Evolutionary conservation across 2,113 vertebrate genomes (phyloP).

Genomic region (Nymphicus hollandicus): DNA sequence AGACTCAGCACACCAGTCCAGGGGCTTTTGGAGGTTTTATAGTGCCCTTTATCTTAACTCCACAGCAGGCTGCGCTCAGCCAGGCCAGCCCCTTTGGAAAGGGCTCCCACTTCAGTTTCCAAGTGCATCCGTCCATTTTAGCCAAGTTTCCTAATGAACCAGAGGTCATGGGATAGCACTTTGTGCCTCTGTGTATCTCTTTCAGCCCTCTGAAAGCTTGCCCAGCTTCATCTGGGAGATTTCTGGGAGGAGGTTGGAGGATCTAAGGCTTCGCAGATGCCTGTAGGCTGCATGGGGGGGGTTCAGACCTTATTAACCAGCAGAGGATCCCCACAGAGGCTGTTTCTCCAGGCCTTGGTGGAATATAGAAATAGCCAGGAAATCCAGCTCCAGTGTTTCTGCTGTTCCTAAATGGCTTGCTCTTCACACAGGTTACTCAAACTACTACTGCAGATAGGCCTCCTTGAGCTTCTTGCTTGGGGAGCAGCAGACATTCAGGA

Average conservation of each 20-base stretch:
- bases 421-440: neutral
- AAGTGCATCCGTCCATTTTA: neutral
- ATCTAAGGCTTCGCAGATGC: neutral
- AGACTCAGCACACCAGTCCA: neutral
- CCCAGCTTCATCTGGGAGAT: neutral
- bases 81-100: constrained; percentile 5
- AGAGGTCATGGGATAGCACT: neutral
- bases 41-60: neutral
- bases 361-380: neutral
- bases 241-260: neutral
- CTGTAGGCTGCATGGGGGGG: neutral
- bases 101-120: neutral
- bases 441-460: neutral
- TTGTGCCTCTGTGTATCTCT: neutral
- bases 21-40: neutral
- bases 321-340: neutral
- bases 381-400: neutral
- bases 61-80: neutral
- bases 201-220: neutral
- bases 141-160: neutral
- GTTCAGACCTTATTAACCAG: neutral
- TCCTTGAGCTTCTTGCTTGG: neutral
- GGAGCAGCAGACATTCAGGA: neutral
- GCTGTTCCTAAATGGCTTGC: neutral
- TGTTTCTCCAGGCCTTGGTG: neutral